phyloP scores from a whole-genome alignment of 2,888 invertebrate species.

The Stenotaenia linearis region DNA sequence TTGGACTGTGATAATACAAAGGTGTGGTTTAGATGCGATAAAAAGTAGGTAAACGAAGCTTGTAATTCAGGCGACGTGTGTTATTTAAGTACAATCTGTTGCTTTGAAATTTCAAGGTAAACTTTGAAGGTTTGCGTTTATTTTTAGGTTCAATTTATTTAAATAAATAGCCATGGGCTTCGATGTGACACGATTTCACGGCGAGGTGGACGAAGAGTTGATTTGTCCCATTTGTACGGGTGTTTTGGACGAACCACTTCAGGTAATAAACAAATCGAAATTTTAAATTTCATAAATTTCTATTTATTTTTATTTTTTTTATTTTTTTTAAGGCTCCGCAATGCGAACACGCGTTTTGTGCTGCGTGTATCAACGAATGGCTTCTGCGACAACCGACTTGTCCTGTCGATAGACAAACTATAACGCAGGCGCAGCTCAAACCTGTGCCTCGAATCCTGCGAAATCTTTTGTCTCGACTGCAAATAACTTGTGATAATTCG shows the following conservation, averaged over 20 bases:
- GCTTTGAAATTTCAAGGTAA: too few species aligned
- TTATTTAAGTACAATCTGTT: too few species aligned
- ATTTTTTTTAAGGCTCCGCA: constrained; percentile 73
- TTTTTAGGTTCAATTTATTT: too few species aligned
- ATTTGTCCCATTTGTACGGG: constrained; percentile 94
- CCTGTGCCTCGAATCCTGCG: constrained; percentile 89
- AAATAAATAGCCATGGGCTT: constrained; percentile 67
- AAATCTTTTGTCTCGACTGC: constrained; percentile 80
- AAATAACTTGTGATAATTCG: constrained; percentile 86
- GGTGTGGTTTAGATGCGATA: background rate
- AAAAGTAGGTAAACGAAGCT: too few species aligned
- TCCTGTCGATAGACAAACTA: constrained; percentile 84
- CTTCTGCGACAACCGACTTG: constrained; percentile 87
- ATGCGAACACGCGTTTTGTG: constrained; percentile 95
- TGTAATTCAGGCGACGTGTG: too few species aligned
- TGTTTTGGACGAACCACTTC: constrained; percentile 88
- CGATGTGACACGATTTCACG: constrained; percentile 88
- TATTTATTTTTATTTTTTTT: constrained; percentile 37
- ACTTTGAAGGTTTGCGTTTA: too few species aligned
- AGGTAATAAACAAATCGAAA: constrained; percentile 57
- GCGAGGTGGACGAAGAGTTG: constrained; percentile 93
- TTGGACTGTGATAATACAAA: background rate
- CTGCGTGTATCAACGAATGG: constrained; percentile 89
- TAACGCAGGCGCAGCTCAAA: constrained; percentile 80
- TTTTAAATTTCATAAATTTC: background rate